Evolutionary conservation across 2,888 invertebrate species (phyloP).

Genomic region (Buathra laborator): DNA sequence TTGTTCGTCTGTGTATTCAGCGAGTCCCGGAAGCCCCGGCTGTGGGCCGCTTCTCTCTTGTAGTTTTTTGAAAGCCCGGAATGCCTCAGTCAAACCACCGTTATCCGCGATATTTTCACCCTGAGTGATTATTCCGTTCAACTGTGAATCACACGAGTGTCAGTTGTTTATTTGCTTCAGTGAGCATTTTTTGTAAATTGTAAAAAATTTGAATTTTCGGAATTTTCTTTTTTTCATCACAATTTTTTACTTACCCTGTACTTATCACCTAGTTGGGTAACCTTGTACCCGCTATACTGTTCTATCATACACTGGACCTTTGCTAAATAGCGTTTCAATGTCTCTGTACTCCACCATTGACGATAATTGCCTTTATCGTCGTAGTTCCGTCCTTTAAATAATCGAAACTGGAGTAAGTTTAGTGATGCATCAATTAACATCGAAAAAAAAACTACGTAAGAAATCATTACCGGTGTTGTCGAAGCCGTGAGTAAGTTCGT

Average conservation of each 20-base stretch:
- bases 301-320: slow-evolving; percentile 91
- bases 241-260: slow-evolving; percentile 86
- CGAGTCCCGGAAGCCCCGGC: slow-evolving; percentile 89
- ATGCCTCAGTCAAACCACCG: slow-evolving; percentile 94
- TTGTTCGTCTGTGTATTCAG: slow-evolving; percentile 89
- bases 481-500: slow-evolving; percentile 94
- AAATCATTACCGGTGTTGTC: slow-evolving; percentile 89
- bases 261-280: slow-evolving; percentile 88
- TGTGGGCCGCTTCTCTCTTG: slow-evolving; percentile 76
- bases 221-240: background rate
- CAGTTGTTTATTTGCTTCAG: background rate
- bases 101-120: slow-evolving; percentile 97
- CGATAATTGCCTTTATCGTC: slow-evolving; percentile 93
- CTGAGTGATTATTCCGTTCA: slow-evolving; percentile 91
- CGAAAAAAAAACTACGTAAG: background rate
- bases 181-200: background rate
- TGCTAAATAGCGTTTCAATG: slow-evolving; percentile 89
- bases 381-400: slow-evolving; percentile 90
- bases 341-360: slow-evolving; percentile 92
- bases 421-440: background rate
- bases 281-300: slow-evolving; percentile 89
- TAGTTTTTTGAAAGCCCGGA: slow-evolving; percentile 88
- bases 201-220: background rate
- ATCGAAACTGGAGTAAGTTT: background rate
- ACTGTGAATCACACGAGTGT: slow-evolving; percentile 84